Base-by-base conservation (phyloP, 2,113 vertebrate genomes). In the Australoheros scitulus region DNA sequence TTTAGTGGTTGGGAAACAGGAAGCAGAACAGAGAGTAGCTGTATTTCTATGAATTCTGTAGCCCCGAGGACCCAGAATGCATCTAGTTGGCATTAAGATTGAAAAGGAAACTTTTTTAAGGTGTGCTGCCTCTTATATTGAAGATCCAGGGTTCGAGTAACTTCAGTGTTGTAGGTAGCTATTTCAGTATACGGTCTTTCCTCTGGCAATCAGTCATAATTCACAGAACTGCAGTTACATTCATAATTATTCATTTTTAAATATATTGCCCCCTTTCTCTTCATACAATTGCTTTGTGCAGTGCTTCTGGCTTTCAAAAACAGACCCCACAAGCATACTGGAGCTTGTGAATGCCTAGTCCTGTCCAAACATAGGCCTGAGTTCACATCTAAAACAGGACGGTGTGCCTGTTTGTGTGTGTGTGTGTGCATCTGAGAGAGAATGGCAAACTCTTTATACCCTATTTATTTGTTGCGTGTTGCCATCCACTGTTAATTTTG, bases 231-330 rank as follows among this genome's bases (percentile, higher is more conserved):
- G 13, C 38, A 68, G 43, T 80, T 65, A 64, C 79, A 89, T 81
- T 86, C 81, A 88, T 76, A 80, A 81, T 29, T 61, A 81, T 88
- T 83, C 26, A 63, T 89, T 75, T 80, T 32, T 70, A 82, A 80
- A 18, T 79, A 81, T 57, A 58, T 61, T 76, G 32, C 70, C 77
- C 79, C 86, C 65, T 64, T 29, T 38, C 77, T 36, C 61, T 84
- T 85, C 92, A 95, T 95, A 85, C 93, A 92, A 95, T 95, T 89
- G 96, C 96, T 96, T 97, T 96, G 96, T 95, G 96, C 96, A 94
- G 95, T 93, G 97, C 96, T 97, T 97, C 91, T 96, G 95, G 96
- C 91, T 90, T 95, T 95, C 26, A 50, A 57, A 92, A 91, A 93
- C 77, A 58, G 92, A 95, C 92, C 93, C 94, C 92, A 94, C 94